Evolutionary conservation across 2,888 invertebrate genomes (phyloP).

Genomic region (Sarcophaga carnaria): DNA sequence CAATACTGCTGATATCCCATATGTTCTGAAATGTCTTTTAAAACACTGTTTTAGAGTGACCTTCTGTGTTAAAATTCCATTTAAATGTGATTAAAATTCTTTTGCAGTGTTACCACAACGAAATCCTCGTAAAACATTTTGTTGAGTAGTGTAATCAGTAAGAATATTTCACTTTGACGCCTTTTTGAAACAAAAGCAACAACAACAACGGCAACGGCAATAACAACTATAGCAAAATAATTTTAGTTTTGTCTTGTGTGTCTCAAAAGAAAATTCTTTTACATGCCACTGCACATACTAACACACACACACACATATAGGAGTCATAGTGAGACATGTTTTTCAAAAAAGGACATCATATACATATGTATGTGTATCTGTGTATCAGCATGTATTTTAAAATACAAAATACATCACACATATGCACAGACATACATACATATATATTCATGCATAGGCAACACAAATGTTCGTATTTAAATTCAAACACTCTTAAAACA

Average conservation of each 20-base stretch:
- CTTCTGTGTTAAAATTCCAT: too few relatives aligned
- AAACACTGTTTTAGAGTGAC: too few relatives aligned
- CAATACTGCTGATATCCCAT: too few relatives aligned
- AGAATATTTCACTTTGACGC: slow-evolving; percentile 47
- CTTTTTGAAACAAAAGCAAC: slow-evolving; percentile 43
- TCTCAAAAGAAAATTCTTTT: slow-evolving; percentile 41
- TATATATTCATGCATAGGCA: neutral
- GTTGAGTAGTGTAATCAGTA: slow-evolving; percentile 25
- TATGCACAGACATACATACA: neutral
- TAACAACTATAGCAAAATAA: slow-evolving; percentile 16
- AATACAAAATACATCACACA: neutral
- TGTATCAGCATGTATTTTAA: neutral
- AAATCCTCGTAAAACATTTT: neutral
- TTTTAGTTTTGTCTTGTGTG: slow-evolving; percentile 19
- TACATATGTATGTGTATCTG: neutral
- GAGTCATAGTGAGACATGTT: neutral
- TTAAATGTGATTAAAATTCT: too few relatives aligned
- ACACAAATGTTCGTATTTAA: neutral
- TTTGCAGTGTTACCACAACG: too few relatives aligned
- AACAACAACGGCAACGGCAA: neutral
- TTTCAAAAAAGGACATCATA: neutral
- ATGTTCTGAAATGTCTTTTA: too few relatives aligned
- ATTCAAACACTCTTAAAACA: slow-evolving; percentile 35
- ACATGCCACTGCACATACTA: neutral
- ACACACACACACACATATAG: neutral